phyloP scores from a whole-genome alignment of 2,888 invertebrate genomes.

The Sussaba pulchella region DNA sequence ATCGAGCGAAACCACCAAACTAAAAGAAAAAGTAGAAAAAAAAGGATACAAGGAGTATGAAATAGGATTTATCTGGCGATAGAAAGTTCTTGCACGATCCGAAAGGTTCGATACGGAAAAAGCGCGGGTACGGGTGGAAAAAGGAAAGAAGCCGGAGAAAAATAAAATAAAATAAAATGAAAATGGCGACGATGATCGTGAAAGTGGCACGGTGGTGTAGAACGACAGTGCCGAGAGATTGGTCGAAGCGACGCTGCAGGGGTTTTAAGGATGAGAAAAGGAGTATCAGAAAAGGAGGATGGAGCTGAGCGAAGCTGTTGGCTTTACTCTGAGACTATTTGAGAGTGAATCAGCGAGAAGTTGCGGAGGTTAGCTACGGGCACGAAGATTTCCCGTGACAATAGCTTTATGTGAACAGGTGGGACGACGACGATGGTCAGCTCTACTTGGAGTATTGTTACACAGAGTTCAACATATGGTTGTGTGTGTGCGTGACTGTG shows the following conservation, averaged over 20 bases:
- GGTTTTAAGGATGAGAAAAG: conserved; percentile 34
- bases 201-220: conserved; percentile 5
- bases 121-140: conserved; percentile 43
- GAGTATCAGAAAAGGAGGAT: conserved; percentile 12
- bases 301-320: conserved; percentile 29
- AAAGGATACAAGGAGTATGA: conserved; percentile 60
- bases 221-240: conserved; percentile 22
- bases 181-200: background rate
- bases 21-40: conserved; percentile 27
- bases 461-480: background rate
- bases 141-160: background rate
- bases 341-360: conserved; percentile 59
- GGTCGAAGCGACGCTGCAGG: conserved; percentile 9
- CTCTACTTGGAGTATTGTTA: background rate
- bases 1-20: conserved; percentile 57
- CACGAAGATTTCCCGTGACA: conserved; percentile 62
- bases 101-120: conserved; percentile 54
- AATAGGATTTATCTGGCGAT: conserved; percentile 66
- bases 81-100: conserved; percentile 65
- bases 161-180: no score
- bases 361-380: conserved; percentile 44
- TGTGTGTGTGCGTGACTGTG: background rate
- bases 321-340: conserved; percentile 56
- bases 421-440: conserved; percentile 19
- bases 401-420: conserved; percentile 32